Percentiles rank a stretch among this genome's conserved stretches.
Conservation (phyloP, 2,888 invertebrate genomes). For the Cantharis rufa region DNA sequence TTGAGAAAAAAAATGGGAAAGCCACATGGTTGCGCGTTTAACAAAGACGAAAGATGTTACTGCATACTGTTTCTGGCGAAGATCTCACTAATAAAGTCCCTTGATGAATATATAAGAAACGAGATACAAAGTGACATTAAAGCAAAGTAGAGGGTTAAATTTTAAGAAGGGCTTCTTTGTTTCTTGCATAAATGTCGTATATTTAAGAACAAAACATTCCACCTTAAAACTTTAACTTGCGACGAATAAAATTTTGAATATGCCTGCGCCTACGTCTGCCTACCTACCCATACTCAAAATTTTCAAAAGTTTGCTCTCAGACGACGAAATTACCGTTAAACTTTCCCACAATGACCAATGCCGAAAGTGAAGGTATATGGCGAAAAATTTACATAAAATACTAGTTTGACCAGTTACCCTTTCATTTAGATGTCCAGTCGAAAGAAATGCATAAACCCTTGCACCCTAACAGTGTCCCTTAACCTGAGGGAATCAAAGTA, state of each 20-base stretch:
- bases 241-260: not conserved
- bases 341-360: conserved; percentile 29
- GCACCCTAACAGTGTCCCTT: conserved; percentile 16
- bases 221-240: not conserved
- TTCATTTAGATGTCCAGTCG: conserved; percentile 36
- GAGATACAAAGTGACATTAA: conserved; percentile 55
- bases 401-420: conserved; percentile 50
- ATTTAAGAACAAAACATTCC: conserved; percentile 8
- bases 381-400: conserved; percentile 49
- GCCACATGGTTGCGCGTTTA: conserved; percentile 10
- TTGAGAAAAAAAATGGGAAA: conserved; percentile 19
- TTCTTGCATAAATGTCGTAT: conserved; percentile 31
- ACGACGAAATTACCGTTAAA: conserved; percentile 20
- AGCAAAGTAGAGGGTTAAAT: conserved; percentile 50
- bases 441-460: conserved; percentile 29
- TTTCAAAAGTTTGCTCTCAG: not conserved
- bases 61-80: conserved; percentile 28
- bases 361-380: conserved; percentile 6
- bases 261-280: not conserved
- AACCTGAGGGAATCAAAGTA: conserved; percentile 21
- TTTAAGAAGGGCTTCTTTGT: conserved; percentile 53
- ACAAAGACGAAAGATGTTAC: conserved; percentile 21
- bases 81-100: conserved; percentile 52
- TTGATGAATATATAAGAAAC: conserved; percentile 56
- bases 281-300: not conserved